Evolutionary conservation across 2,797 vertebrate species (phyloP).

Genomic region (Enoplosus armatus): DNA sequence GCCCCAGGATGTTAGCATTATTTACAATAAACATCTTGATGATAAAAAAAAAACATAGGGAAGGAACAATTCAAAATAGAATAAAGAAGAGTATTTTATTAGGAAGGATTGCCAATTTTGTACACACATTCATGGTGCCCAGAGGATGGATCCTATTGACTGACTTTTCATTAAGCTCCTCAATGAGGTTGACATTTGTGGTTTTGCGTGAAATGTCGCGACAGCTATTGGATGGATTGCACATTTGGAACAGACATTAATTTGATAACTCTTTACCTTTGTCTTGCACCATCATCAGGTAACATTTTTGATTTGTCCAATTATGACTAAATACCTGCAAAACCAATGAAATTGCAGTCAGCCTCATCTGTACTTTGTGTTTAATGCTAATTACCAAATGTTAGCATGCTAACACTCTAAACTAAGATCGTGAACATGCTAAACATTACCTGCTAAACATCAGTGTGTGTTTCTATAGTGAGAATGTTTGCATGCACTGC

Average conservation of each 20-base stretch:
- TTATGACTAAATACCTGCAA: too few species aligned
- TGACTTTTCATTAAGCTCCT: background rate
- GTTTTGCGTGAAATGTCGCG: background rate
- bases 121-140: conserved; percentile 7
- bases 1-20: background rate
- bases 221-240: background rate
- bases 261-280: background rate
- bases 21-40: background rate
- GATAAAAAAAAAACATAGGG: background rate
- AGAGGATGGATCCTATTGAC: background rate
- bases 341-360: background rate
- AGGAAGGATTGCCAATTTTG: background rate
- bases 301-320: background rate
- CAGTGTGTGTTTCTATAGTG: background rate
- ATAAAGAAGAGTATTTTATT: background rate
- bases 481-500: background rate
- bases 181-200: background rate
- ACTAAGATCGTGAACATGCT: background rate
- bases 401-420: background rate
- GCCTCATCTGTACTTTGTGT: background rate
- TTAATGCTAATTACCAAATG: background rate
- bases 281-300: too few species aligned
- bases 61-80: background rate
- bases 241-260: background rate
- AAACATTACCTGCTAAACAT: background rate